These are phyloP conservation scores for Oryctes rhinoceros DNA, from an alignment of 1,140 invertebrate species.

Conservation along the genomic window DNA sequence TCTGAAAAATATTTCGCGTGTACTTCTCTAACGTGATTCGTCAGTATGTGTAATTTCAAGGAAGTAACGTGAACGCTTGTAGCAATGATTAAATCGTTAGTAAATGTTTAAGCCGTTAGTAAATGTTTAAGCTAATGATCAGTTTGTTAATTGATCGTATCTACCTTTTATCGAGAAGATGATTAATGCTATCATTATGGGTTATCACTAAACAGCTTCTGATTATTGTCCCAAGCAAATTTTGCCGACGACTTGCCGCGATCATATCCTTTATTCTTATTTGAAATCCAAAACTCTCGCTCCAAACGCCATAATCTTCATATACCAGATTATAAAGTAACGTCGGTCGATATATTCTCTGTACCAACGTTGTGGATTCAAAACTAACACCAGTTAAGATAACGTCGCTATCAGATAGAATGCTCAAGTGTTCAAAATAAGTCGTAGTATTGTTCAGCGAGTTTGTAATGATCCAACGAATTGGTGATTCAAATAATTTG, in stretches of 20 bases:
- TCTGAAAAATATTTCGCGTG: too few species aligned
- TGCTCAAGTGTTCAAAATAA: slow-evolving; percentile 18
- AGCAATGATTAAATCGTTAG: too few species aligned
- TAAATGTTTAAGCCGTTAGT: too few species aligned
- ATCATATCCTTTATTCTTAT: slow-evolving; percentile 24
- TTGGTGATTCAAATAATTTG: slow-evolving; percentile 13
- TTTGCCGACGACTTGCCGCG: slow-evolving; percentile 56
- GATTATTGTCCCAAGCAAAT: slow-evolving; percentile 60
- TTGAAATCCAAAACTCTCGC: slow-evolving; percentile 39
- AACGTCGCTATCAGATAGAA: slow-evolving; percentile 57
- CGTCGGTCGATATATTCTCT: slow-evolving; percentile 54
- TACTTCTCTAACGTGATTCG: too few species aligned
- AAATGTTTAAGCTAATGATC: too few species aligned
- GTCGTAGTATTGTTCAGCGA: neutral
- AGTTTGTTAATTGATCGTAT: too few species aligned
- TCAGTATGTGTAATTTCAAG: too few species aligned
- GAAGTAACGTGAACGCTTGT: too few species aligned
- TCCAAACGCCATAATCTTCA: slow-evolving; percentile 52
- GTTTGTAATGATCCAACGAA: slow-evolving; percentile 18
- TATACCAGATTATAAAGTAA: slow-evolving; percentile 41
- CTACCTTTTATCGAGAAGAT: slow-evolving; percentile 68
- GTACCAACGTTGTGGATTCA: slow-evolving; percentile 10
- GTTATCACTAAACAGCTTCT: slow-evolving; percentile 66
- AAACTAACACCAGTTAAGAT: slow-evolving; percentile 45
- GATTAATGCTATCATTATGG: slow-evolving; percentile 67